Evolutionary conservation across 2,113 vertebrate genomes (phyloP), one percentile per base, ranked within the genome.

Genomic region (Eolophus roseicapilla): DNA sequence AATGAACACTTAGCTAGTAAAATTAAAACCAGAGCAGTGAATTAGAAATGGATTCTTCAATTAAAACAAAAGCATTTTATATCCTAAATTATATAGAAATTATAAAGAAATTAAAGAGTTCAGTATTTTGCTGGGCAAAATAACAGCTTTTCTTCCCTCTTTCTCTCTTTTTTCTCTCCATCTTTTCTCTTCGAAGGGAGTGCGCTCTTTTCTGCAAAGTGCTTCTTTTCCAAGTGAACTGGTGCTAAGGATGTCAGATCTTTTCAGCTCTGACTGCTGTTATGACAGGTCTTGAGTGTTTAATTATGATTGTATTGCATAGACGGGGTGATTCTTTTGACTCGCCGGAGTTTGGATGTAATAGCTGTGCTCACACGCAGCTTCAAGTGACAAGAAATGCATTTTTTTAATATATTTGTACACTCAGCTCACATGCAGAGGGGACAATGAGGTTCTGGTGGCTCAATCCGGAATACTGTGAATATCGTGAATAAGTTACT

Each of bases 221-320:
- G 25, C 25, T 78, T 5, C 33, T 91, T 82, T 89, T 90, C 90
- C 69, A n/a, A 78, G 79, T n/a, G 43, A 85, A 49, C 47, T 76
- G 71, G 68, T 70, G 71, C 69, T 94, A 13, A 76, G 81, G 52
- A 11, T 55, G 76, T 80, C 84, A 94, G 92, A 85, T 44, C 88
- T 71, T 44, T 94, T 76, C 82, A 93, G 77, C 81, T 82, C 63
- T 94, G 82, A 63, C 73, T 93, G 91, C 69, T 95, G 62, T 64
- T 91, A 17, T 79, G 94, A 69, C 82, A 94, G 70, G 57, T 37
- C 53, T 76, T 70, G 92, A 95, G 53, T 88, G 67, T 96, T 96
- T 96, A 92, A 96, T 96, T 97, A 81, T 3, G 49, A 70, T 41
- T 69, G 15, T 47, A 33, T 74, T 81, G 15, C n/a, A 24, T 3